Evolutionary conservation across 2,888 invertebrate genomes (phyloP), one percentile per base, ranked within the genome.

Genomic region (Ecdyonurus torrentis): DNA sequence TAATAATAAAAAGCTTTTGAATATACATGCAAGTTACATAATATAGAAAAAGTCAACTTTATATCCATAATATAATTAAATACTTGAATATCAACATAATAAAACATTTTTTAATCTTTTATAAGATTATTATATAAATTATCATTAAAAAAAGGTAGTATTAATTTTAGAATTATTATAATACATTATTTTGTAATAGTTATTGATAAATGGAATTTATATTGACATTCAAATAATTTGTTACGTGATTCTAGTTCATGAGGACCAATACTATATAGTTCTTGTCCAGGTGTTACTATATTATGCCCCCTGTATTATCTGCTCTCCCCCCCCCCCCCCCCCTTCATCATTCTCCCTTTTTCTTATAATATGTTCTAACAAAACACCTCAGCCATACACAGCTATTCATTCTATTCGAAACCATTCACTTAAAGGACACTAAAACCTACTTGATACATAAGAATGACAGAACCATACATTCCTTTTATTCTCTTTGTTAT

Each of bases 381-480:
- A 55, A 55, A 55, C 22, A 55, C 55, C 55, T 20, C 55, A 37
- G 37, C 37, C 15, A 37, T 37, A 37, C 7, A 5, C 5, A 37
- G 37, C 19, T 22, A 55, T 55, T 55, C 55, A 55, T 37, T 37
- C 37, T 37, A 37, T 37, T 37, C 15, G 55, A 22, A 55, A 55
- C 55, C 55, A 55, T 55, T 55, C 55, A 55, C 55, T 55, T 55
- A 55, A 37, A 55, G 55, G 19, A 55, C 55, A 55, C 55, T 55
- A 22, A 55, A 55, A 55, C 55, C 55, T 55, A 55, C 55, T 55
- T 55, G 55, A 55, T 55, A 55, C 55, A 55, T 55, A 55, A 55
- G 55, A 55, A 55, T 55, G 55, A 22, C 55, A 55, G 19, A 55
- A 55, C 55, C 55, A 55, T 55, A 55, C 22, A 20, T 55, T 55